Conservation (phyloP, 2,797 vertebrate genomes). For the Scleropages formosus region DNA sequence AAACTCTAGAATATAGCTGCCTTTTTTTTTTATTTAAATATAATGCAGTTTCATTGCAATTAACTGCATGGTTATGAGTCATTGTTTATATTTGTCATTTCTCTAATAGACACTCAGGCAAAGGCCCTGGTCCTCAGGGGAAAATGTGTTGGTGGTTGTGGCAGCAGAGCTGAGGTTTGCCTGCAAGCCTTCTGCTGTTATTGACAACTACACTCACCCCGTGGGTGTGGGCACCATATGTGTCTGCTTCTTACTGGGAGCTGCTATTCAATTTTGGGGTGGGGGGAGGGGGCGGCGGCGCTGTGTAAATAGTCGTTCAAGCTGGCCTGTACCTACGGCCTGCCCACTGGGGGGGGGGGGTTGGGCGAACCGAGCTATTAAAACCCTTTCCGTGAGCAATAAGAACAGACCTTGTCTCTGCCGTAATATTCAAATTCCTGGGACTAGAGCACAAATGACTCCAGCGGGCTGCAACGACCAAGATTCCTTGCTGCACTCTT, state of each 20-base stretch:
- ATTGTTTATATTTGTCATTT: conserved; percentile 7
- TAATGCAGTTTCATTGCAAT: conserved; percentile 12
- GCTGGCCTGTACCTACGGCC: not conserved
- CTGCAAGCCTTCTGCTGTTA: not conserved
- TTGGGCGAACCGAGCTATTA: conserved; percentile 6
- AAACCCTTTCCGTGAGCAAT: conserved; percentile 6
- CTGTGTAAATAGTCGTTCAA: not conserved
- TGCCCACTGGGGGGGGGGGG: not conserved
- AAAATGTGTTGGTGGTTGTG: not conserved
- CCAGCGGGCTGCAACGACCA: conserved; percentile 6
- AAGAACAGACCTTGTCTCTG: not conserved
- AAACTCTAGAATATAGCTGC: conserved; percentile 5
- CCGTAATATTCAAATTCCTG: not conserved
- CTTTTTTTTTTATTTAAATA: not conserved
- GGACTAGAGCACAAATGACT: not conserved
- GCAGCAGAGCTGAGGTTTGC: not conserved
- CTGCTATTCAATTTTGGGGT: conserved; percentile 8
- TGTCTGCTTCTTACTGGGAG: conserved; percentile 10
- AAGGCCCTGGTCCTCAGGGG: not conserved
- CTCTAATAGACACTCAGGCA: not conserved
- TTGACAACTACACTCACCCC: not conserved
- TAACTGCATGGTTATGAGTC: conserved; percentile 3
- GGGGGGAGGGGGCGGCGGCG: not conserved
- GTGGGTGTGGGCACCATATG: conserved; percentile 8
- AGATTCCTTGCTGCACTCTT: conserved; percentile 1